Evolutionary conservation across 37 sponge, comb jelly and placozoan species (phyloP).

Genomic region (Eunapius fragilis): DNA sequence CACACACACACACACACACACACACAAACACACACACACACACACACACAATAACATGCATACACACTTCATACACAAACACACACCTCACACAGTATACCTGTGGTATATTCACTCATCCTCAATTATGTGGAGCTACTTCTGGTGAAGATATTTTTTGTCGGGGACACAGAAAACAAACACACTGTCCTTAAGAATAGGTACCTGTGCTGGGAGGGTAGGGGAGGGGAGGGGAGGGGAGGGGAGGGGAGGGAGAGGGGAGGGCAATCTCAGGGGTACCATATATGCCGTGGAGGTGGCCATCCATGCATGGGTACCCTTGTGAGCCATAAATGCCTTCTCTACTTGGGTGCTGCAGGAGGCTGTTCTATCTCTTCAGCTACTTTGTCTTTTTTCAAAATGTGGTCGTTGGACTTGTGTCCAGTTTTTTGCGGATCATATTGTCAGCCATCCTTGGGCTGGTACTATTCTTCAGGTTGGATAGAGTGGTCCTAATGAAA

Average conservation of each 20-base stretch:
- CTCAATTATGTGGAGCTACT: conserved; percentile 1
- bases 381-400: conserved; percentile 32
- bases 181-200: background rate
- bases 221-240: too few species aligned
- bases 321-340: too few species aligned
- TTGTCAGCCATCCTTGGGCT: conserved; percentile 21
- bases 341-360: background rate
- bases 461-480: conserved; percentile 34
- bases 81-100: background rate
- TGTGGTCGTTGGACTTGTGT: conserved; percentile 19
- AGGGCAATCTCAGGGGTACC: too few species aligned
- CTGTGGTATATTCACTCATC: background rate
- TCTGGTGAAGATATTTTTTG: background rate
- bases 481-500: conserved; percentile 37
- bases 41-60: too few species aligned
- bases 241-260: too few species aligned
- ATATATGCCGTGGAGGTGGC: too few species aligned
- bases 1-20: too few species aligned
- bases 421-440: conserved; percentile 23
- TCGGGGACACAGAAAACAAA: conserved; percentile 6
- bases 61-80: too few species aligned
- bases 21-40: too few species aligned
- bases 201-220: background rate
- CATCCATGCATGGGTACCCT: too few species aligned
- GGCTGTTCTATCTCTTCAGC: conserved; percentile 25